Evolutionary conservation across 1,140 invertebrate genomes (phyloP).

Genomic region (Goniozus legneri): DNA sequence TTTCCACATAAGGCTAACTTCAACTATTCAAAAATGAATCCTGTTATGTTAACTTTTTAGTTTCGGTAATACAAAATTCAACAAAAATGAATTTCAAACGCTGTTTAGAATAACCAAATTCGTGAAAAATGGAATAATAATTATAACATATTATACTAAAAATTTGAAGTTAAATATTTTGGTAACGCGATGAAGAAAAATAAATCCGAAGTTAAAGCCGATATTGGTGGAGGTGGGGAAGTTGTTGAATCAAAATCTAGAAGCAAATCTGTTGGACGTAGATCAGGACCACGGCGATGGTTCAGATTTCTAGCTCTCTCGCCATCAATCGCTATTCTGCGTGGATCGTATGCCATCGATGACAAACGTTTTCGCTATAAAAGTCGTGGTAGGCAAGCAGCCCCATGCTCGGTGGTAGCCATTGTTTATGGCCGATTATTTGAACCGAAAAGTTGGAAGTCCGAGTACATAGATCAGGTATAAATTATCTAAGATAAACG

Average conservation of each 20-base stretch:
- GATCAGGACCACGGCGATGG: constrained; percentile 18
- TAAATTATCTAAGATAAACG: neutral
- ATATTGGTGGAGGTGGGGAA: constrained; percentile 2
- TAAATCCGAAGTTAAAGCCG: constrained; percentile 1
- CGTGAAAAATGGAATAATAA: neutral
- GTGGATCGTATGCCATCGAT: constrained; percentile 29
- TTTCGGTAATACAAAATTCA: neutral
- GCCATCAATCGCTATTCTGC: constrained; percentile 24
- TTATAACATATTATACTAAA: neutral
- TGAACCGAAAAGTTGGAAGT: constrained; percentile 32
- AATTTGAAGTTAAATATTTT: neutral
- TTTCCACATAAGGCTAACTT: no score
- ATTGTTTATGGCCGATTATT: constrained; percentile 32
- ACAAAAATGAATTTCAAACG: neutral
- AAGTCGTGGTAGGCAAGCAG: constrained; percentile 36
- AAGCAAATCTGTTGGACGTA: neutral
- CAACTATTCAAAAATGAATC: constrained; percentile 1
- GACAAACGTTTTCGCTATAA: constrained; percentile 31
- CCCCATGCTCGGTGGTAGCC: constrained; percentile 27
- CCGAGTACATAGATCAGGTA: constrained; percentile 24
- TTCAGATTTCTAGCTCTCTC: constrained; percentile 28
- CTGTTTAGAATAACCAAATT: neutral
- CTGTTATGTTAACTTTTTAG: neutral
- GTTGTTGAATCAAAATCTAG: constrained; percentile 1
- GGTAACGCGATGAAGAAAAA: neutral